Evolutionary conservation across 2,888 invertebrate species (phyloP).

Genomic region (Trichogramma evanescens): DNA sequence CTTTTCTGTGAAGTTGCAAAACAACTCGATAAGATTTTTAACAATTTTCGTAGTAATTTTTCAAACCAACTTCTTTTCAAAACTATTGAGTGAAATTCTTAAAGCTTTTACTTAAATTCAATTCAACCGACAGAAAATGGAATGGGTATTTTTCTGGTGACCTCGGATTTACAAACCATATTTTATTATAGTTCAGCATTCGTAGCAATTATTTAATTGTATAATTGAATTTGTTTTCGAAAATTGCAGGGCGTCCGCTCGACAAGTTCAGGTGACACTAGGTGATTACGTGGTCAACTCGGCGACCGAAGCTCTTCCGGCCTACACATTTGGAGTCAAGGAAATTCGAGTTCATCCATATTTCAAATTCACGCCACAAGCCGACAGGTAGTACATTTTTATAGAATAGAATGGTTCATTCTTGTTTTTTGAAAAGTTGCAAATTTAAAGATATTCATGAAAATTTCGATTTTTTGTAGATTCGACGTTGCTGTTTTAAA

Average conservation of each 20-base stretch:
- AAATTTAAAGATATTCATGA: not conserved
- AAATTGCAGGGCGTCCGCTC: constrained; percentile 65
- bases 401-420: not conserved
- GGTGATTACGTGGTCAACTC: constrained; percentile 93
- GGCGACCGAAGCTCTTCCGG: constrained; percentile 82
- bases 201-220: too few relatives aligned
- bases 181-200: too few relatives aligned
- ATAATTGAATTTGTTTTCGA: not conserved
- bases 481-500: constrained; percentile 87
- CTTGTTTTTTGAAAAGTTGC: not conserved
- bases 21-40: not conserved
- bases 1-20: not conserved
- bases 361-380: constrained; percentile 88
- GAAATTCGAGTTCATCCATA: constrained; percentile 86
- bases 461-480: constrained; percentile 39
- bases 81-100: not conserved
- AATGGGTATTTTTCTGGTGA: too few relatives aligned
- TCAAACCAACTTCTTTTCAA: not conserved
- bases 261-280: constrained; percentile 84
- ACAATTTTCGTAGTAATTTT: not conserved
- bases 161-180: too few relatives aligned
- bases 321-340: constrained; percentile 87
- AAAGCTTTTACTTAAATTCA: too few relatives aligned
- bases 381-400: constrained; percentile 52
- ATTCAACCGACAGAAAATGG: too few relatives aligned